phyloP scores from a whole-genome alignment of 1,140 invertebrate genomes.

The Leptoteleia sp. region DNA sequence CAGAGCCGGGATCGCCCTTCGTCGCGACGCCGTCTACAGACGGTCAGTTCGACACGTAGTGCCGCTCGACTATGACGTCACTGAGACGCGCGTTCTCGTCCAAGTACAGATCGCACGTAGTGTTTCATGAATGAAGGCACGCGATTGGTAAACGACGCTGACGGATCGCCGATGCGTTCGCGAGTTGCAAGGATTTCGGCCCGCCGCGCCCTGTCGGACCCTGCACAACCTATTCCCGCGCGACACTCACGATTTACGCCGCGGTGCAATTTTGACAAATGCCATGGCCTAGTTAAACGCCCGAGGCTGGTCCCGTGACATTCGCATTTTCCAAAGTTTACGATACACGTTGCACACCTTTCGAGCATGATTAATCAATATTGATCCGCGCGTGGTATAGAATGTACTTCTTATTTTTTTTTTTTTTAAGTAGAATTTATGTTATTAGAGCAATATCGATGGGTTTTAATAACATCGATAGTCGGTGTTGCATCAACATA shows the following conservation, averaged over 20 bases:
- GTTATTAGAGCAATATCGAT: no score
- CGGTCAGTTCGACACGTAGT: conserved; percentile 79
- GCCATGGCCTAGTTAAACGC: conserved; percentile 27
- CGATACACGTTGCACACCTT: conserved; percentile 1
- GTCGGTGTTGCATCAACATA: no score
- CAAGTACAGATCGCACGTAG: conserved; percentile 45
- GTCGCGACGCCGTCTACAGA: conserved; percentile 59
- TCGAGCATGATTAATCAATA: conserved; percentile 29
- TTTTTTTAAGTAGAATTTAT: no score
- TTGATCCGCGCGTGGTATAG: no score
- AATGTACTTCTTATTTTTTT: no score
- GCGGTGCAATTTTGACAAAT: conserved; percentile 6
- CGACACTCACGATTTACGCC: no score
- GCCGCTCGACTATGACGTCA: conserved; percentile 79
- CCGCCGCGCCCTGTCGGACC: no score
- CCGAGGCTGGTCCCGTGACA: no score
- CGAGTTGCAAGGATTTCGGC: conserved; percentile 22
- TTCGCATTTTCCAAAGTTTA: conserved; percentile 4
- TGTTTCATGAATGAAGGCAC: conserved; percentile 76
- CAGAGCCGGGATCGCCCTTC: conserved; percentile 61
- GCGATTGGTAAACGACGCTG: conserved; percentile 52
- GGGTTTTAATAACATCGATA: no score
- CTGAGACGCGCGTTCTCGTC: conserved; percentile 67
- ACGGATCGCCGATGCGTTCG: neutral
- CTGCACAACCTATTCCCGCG: no score